Evolutionary conservation across 2,888 invertebrate species (phyloP).

Genomic region (Troglohyphantes excavatus): DNA sequence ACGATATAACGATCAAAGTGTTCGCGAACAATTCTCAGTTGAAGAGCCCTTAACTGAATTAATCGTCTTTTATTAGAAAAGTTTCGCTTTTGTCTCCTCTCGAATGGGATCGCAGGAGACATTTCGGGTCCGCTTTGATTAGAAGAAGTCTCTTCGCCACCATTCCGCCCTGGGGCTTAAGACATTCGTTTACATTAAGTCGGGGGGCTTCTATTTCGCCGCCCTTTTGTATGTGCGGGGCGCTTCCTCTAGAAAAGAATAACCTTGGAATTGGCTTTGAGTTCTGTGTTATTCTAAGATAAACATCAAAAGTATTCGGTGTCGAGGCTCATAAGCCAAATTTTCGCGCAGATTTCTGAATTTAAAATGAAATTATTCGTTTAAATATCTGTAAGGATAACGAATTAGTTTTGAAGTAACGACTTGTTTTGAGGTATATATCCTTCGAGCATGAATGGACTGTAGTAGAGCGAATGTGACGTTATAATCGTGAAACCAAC

Average conservation of each 20-base stretch:
- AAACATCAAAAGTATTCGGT: not conserved
- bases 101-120: not conserved
- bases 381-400: too few species aligned
- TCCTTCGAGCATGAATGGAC: too few species aligned
- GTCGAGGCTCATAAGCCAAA: too few species aligned
- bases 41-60: constrained; percentile 1
- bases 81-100: not conserved
- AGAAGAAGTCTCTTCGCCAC: not conserved
- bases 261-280: not conserved
- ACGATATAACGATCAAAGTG: constrained; percentile 4
- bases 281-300: not conserved
- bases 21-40: not conserved
- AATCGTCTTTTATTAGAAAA: constrained; percentile 9
- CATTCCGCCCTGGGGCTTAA: not conserved
- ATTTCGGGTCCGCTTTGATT: not conserved
- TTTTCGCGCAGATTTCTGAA: too few species aligned
- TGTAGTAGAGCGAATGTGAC: too few species aligned
- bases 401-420: too few species aligned
- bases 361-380: too few species aligned
- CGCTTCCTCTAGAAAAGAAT: not conserved
- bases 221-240: not conserved
- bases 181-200: not conserved
- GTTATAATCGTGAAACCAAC: too few species aligned
- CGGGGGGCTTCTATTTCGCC: not conserved
- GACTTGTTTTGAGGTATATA: too few species aligned